Base-by-base conservation (phyloP, 2,113 vertebrate genomes). In the Laterallus jamaicensis region DNA sequence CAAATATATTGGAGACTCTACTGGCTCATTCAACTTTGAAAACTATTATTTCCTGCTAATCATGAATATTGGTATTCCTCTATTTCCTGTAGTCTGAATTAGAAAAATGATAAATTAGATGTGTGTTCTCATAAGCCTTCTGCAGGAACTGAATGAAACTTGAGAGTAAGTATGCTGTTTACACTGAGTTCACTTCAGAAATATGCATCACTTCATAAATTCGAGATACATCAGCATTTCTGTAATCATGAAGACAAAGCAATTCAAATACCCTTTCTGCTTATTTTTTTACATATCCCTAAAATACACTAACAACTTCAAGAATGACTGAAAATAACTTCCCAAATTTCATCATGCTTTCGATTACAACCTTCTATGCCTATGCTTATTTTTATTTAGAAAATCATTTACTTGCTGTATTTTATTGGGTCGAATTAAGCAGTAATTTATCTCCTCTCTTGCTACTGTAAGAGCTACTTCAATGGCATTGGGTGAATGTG, bases 311-410 rank as follows among this genome's bases (percentile, higher is more conserved):
- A 93, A 37, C 64, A 68, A 96, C 71, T 90, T 90, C 88, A 92
- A 94, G 74, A 96, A 96, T 77, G 95, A 94, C 95, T 93, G 95
- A 96, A 96, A 95, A 59, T 76, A 84, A 76, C 87, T 82, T 70
- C 95, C 91, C 78, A 92, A 95, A 78, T 70, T 67, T 31, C 91
- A 84, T 92, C 82, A 69, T 83, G 44, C 87, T 94, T 97, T 93
- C 80, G 92, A 96, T 90, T 83, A 73, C 95, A 93, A 90, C 47
- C 90, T 90, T 91, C 95, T 88, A 50, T 93, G 96, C 52, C 66
- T 92, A 5, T 68, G 88, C 95, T 97, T 96, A 64, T 97, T 97
- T 97, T 95, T 93, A 87, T 95, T 91, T 92, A 32, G n/a, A 70
- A 96, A 95, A 44, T 88, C 73, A 96, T 96, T 90, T 90, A 92